phyloP scores from a whole-genome alignment of 1,140 invertebrate species.

The Maniola jurtina region DNA sequence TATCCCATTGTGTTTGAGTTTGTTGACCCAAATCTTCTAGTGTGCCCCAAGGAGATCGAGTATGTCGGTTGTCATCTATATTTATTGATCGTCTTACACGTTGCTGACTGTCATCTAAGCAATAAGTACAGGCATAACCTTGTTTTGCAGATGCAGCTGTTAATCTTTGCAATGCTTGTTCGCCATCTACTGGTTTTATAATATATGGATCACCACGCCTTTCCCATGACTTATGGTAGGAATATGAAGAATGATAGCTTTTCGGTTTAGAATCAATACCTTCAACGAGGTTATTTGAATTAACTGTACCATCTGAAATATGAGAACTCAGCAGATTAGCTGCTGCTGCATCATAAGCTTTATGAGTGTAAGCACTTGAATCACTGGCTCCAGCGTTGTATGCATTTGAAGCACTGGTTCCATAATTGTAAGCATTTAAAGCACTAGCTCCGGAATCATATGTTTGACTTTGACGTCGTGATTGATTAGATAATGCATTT shows the following conservation, averaged over 20 bases:
- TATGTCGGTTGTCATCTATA: constrained; percentile 37
- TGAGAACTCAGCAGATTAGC: constrained; percentile 14
- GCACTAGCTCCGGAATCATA: constrained; percentile 22
- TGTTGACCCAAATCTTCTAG: constrained; percentile 36
- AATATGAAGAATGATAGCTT: constrained; percentile 75
- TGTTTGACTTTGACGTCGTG: constrained; percentile 34
- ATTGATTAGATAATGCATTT: constrained; percentile 38
- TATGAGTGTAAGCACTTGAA: constrained; percentile 20
- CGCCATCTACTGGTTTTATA: constrained; percentile 54
- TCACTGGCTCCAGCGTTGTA: constrained; percentile 23
- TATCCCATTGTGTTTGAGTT: background rate
- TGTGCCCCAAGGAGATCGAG: constrained; percentile 39
- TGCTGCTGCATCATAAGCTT: background rate
- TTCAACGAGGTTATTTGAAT: constrained; percentile 44
- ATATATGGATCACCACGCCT: constrained; percentile 73
- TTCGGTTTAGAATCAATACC: constrained; percentile 56
- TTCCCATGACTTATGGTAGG: constrained; percentile 77
- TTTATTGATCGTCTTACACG: constrained; percentile 53
- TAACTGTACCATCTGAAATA: constrained; percentile 23
- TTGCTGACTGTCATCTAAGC: constrained; percentile 52
- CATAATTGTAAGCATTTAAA: constrained; percentile 25
- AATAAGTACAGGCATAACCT: constrained; percentile 37
- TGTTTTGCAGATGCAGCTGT: constrained; percentile 42
- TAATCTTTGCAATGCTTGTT: constrained; percentile 50
- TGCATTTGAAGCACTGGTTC: constrained; percentile 29